Conservation (phyloP, 2,888 invertebrate species). For the Synergus gifuensis region DNA sequence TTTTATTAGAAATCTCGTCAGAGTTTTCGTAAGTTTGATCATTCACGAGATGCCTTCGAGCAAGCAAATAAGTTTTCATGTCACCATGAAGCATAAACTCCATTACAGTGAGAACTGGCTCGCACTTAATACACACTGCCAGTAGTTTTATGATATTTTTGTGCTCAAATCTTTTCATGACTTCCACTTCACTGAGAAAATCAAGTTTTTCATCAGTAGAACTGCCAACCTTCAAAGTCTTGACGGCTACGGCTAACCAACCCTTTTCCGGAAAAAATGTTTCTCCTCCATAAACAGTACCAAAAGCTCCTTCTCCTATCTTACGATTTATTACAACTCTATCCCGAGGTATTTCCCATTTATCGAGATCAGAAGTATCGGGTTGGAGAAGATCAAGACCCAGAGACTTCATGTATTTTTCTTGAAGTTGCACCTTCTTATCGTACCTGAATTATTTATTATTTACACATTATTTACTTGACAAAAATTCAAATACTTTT, state of each 20-base stretch:
- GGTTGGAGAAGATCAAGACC: conserved; percentile 82
- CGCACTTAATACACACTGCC: conserved; percentile 91
- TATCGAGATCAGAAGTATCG: conserved; percentile 83
- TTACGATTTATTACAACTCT: conserved; percentile 91
- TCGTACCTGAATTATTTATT: conserved; percentile 80
- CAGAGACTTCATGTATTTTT: conserved; percentile 85
- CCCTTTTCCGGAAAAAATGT: conserved; percentile 81
- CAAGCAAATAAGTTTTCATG: conserved; percentile 91
- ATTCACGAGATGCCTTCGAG: conserved; percentile 89
- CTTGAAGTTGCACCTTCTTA: conserved; percentile 82
- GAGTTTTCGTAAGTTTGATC: conserved; percentile 82
- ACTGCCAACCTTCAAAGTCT: conserved; percentile 80
- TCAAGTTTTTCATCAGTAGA: conserved; percentile 92
- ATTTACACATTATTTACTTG: too few relatives aligned
- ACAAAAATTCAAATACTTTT: too few relatives aligned
- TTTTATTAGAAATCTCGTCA: conserved; percentile 88
- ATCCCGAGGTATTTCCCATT: conserved; percentile 93
- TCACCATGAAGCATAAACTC: conserved; percentile 97
- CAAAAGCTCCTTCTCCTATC: conserved; percentile 94
- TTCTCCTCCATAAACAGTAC: conserved; percentile 95
- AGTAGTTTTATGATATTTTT: conserved; percentile 91
- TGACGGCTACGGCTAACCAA: conserved; percentile 30
- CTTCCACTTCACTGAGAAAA: conserved; percentile 94
- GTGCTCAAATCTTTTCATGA: conserved; percentile 96
- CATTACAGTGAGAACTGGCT: conserved; percentile 95